These are phyloP conservation scores for Hippocampus barbouri DNA, from an alignment of 2,113 vertebrate genomes.

Conservation along the genomic window DNA sequence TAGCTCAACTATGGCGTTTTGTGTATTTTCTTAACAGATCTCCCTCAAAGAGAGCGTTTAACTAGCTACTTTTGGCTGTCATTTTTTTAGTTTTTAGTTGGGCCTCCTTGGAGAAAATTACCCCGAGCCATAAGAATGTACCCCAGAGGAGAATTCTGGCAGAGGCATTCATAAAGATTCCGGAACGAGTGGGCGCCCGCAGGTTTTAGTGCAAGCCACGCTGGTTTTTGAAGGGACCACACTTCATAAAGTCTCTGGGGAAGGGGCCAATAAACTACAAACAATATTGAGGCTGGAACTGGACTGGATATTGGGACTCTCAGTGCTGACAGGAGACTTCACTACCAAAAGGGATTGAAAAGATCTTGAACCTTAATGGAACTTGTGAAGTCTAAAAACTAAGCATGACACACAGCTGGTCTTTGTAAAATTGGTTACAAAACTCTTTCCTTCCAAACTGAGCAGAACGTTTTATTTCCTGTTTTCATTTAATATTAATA, in stretches of 20 bases:
- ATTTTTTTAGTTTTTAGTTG: background rate
- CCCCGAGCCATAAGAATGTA: background rate
- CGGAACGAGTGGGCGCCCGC: background rate
- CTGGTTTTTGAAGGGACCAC: background rate
- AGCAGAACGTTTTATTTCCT: too few relatives aligned
- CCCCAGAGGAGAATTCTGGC: background rate
- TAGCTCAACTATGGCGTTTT: too few relatives aligned
- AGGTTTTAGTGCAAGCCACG: background rate
- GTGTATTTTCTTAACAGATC: background rate
- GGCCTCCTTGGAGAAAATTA: background rate
- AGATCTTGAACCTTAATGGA: background rate
- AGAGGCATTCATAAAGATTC: background rate
- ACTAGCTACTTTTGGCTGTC: background rate
- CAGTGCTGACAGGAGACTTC: background rate
- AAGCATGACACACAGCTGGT: too few relatives aligned
- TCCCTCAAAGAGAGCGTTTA: background rate
- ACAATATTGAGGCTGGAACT: background rate
- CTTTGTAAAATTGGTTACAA: too few relatives aligned
- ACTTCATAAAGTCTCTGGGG: background rate
- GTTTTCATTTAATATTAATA: too few relatives aligned
- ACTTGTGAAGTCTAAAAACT: too few relatives aligned
- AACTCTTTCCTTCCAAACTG: too few relatives aligned
- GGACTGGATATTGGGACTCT: background rate
- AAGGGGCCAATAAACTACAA: background rate
- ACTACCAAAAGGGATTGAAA: background rate